Evolutionary conservation across 2,797 vertebrate genomes (phyloP), one percentile per base, ranked within the genome.

Genomic region (Denticeps clupeoides): DNA sequence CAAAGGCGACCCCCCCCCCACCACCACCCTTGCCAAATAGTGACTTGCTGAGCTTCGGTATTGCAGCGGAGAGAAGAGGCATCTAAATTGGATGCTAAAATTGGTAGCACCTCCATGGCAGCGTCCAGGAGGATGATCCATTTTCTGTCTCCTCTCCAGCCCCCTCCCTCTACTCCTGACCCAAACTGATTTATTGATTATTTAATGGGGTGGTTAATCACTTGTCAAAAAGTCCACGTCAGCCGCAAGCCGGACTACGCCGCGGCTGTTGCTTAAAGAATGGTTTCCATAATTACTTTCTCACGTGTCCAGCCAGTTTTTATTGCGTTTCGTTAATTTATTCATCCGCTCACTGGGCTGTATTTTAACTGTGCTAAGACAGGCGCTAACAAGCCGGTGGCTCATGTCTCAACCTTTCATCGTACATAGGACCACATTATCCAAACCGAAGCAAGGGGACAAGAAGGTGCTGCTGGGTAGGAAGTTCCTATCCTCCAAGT

Each of bases 21-120:
- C 62, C 60, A 38, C 69, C 70, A 64, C 64, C 69, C 72, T 68
- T 69, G 56, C 51, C 65, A 59, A 55, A 64, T 51, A 49, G 35
- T 10, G 35, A 35, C 56, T 49, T 46, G 16, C 41, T 33, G 53
- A 44, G 35, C 50, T 49, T 55, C 63, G 65, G 60, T 52, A 60
- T 60, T 58, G 57, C 59, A 61, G 69, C 65, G 56, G 59, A 67
- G 63, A 65, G 62, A 67, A 70, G 41, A 63, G 44, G 43, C 33
- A 50, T 38, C 41, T 23, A 74, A 68, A 78, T 71, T 72, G 65
- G 69, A 62, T 63, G 64, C 45, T 71, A 66, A 71, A 75, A 80
- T 70, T 73, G 71, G 70, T 72, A 71, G 68, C 63, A 38, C 11
- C 35, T 38, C 35, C 38, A 38, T 21, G 18, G 18, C 38, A 37